These are phyloP conservation scores for Melanotaenia maccullochi DNA, from an alignment of 2,797 vertebrate genomes.

Conservation along the genomic window DNA sequence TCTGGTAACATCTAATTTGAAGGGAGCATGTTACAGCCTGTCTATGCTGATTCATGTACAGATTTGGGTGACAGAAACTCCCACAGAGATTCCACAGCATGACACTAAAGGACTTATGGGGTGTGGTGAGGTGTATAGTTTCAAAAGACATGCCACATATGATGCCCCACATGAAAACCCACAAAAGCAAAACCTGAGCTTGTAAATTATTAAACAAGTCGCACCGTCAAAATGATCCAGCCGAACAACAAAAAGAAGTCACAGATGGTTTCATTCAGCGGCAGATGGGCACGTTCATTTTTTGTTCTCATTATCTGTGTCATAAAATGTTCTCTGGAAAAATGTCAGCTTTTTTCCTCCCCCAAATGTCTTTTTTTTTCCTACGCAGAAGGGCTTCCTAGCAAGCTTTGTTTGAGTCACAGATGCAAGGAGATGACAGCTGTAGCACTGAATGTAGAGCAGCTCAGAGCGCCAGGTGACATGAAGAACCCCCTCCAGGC, in stretches of 20 bases:
- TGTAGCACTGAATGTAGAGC: slow-evolving; percentile 32
- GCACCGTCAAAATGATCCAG: slow-evolving; percentile 25
- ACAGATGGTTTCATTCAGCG: slow-evolving; percentile 65
- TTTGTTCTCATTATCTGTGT: slow-evolving; percentile 39
- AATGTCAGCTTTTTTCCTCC: slow-evolving; percentile 33
- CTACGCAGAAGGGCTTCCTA: slow-evolving; percentile 16
- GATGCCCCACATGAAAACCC: slow-evolving; percentile 11
- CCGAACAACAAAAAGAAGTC: slow-evolving; percentile 39
- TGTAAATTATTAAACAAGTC: slow-evolving; percentile 29
- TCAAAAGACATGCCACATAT: slow-evolving; percentile 51
- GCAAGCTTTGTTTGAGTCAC: slow-evolving; percentile 34
- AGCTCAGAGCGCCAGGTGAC: slow-evolving; percentile 41
- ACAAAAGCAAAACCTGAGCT: slow-evolving; percentile 33
- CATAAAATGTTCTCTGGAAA: slow-evolving; percentile 51
- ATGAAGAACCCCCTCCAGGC: slow-evolving; percentile 43
- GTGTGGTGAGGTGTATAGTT: slow-evolving; percentile 63
- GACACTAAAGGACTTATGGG: slow-evolving; percentile 37
- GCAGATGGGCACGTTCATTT: slow-evolving; percentile 56
- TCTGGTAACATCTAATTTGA: slow-evolving; percentile 20
- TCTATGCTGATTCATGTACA: slow-evolving; percentile 48
- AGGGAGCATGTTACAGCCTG: slow-evolving; percentile 8
- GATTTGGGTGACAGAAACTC: slow-evolving; percentile 48
- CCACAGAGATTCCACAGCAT: slow-evolving; percentile 40
- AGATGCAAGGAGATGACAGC: slow-evolving; percentile 52
- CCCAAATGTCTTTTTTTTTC: slow-evolving; percentile 6